Evolutionary conservation across 2,888 invertebrate genomes (phyloP), one percentile per base, ranked within the genome.

Genomic region (Metallyticus violacea): DNA sequence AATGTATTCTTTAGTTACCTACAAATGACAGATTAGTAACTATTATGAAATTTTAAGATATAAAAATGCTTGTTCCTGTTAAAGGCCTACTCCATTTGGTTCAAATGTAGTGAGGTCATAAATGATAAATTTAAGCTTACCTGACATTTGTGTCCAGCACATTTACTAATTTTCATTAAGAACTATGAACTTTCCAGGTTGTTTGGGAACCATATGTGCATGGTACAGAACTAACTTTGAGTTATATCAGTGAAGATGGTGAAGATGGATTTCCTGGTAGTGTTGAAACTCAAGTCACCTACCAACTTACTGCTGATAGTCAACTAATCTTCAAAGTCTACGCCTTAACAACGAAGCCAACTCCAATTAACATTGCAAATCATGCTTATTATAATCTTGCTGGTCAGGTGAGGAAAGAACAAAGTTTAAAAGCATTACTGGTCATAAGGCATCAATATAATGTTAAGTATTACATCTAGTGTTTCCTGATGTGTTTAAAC

Each of bases 381-480:
- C 96, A 98, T 90, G 95, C 96, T 0, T 99, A 97, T 91, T 98
- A 98, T 92, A 99, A 99, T 92, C 93, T 99, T 79, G 97, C 96
- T 82, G 98, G 98, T 22, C 97, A 98, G 22, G 83, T 83, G 26
- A 82, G 76, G n/a, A 15, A 79, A 25, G 25, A 3, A 6, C 77
- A 29, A 22, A 79, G 15, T 6, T 62, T 62, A 62, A 22, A 62
- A 40, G 40, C n/a, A n/a, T n/a, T n/a, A n/a, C n/a, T n/a, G n/a
- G n/a, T n/a, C n/a, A n/a, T n/a, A n/a, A n/a, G n/a, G n/a, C n/a
- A n/a, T n/a, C n/a, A n/a, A n/a, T n/a, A n/a, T n/a, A n/a, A n/a
- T n/a, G n/a, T n/a, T n/a, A n/a, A n/a, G n/a, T n/a, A n/a, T n/a
- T n/a, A n/a, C n/a, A n/a, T n/a, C n/a, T n/a, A n/a, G n/a, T n/a